phyloP scores from a whole-genome alignment of 2,113 vertebrate species.

The Montifringilla adamsi region DNA sequence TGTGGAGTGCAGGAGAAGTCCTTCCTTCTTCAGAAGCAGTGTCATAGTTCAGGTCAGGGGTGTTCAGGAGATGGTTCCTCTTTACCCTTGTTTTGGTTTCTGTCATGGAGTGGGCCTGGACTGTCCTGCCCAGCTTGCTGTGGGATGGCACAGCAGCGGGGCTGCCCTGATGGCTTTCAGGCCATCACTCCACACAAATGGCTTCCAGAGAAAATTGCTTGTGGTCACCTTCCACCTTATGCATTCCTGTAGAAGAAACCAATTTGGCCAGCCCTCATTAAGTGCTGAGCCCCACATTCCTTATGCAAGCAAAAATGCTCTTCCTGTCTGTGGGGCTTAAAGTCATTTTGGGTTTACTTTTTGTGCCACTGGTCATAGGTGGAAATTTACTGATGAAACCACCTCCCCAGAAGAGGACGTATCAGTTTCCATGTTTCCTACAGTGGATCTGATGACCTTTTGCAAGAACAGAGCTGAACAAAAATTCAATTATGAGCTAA shows the following conservation, averaged over 20 bases:
- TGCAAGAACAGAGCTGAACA: conserved; percentile 17
- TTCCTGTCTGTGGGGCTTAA: background rate
- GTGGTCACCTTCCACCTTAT: background rate
- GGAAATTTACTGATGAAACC: background rate
- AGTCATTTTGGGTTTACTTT: background rate
- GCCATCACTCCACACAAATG: accelerated
- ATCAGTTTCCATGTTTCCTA: background rate
- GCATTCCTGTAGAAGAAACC: background rate
- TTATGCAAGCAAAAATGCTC: background rate
- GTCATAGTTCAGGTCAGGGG: background rate
- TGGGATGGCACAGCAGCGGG: accelerated
- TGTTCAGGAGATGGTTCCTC: background rate
- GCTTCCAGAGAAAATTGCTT: background rate
- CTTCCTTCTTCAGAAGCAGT: background rate
- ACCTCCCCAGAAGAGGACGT: background rate
- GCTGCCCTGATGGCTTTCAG: background rate
- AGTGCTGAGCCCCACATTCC: background rate
- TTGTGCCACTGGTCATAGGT: background rate
- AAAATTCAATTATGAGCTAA: background rate
- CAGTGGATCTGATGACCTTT: background rate
- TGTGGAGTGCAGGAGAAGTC: background rate
- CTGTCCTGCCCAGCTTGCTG: accelerated
- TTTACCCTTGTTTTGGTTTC: background rate
- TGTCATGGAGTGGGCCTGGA: accelerated
- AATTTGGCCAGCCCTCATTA: background rate